These are phyloP conservation scores for Epirrhoe alternata DNA, from an alignment of 2,888 invertebrate species.

Conservation along the genomic window DNA sequence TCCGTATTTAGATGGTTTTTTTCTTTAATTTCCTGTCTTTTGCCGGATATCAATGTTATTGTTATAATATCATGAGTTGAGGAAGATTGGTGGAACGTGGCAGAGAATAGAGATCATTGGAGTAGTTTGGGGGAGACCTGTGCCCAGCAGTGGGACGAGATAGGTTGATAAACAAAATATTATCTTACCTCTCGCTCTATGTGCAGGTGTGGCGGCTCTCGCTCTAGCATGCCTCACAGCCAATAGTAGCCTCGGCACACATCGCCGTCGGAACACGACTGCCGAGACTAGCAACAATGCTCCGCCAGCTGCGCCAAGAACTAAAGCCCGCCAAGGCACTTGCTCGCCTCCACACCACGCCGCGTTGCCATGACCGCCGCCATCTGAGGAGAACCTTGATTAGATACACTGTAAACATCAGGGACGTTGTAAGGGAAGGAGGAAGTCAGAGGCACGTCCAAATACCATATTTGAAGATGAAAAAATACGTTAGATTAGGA, in stretches of 20 bases:
- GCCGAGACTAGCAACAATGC: slow-evolving; percentile 77
- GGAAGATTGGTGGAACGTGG: too few species aligned
- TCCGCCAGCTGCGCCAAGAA: slow-evolving; percentile 79
- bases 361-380: slow-evolving; percentile 37
- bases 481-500: background rate
- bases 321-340: slow-evolving; percentile 85
- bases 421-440: too few species aligned
- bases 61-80: too few species aligned
- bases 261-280: slow-evolving; percentile 81
- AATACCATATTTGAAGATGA: background rate
- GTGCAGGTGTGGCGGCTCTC: slow-evolving; percentile 64
- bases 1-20: too few species aligned
- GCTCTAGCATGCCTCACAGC: slow-evolving; percentile 71
- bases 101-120: too few species aligned
- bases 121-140: too few species aligned
- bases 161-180: too few species aligned
- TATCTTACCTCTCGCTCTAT: slow-evolving; percentile 68
- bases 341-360: slow-evolving; percentile 64
- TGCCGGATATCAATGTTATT: too few species aligned
- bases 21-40: too few species aligned
- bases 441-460: background rate
- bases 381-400: slow-evolving; percentile 28
- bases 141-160: too few species aligned
- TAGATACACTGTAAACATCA: background rate
- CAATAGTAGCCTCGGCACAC: slow-evolving; percentile 71